Conservation (phyloP, 2,113 vertebrate genomes). For the Clarias magur region DNA sequence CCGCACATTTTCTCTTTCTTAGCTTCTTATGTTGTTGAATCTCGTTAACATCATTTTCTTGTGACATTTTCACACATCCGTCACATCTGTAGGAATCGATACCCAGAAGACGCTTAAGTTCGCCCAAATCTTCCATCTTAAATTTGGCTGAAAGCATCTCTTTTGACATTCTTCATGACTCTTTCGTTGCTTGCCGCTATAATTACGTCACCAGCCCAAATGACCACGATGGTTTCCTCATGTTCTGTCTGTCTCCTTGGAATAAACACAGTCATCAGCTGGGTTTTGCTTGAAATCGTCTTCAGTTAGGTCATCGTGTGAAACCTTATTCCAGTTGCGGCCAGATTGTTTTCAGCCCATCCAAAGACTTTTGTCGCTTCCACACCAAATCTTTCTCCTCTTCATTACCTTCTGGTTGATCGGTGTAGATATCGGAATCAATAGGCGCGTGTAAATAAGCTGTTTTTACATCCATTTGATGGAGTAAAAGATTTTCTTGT, state of each 20-base stretch:
- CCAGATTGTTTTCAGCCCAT: too few species aligned
- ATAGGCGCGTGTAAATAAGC: too few species aligned
- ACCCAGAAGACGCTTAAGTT: constrained; percentile 46
- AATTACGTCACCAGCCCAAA: constrained; percentile 47
- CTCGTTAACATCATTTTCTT: neutral
- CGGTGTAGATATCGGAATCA: too few species aligned
- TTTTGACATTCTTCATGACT: constrained; percentile 19
- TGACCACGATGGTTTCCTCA: neutral
- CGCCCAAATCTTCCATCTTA: constrained; percentile 53
- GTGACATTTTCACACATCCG: neutral
- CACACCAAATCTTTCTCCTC: too few species aligned
- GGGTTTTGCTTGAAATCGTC: too few species aligned
- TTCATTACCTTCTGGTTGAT: too few species aligned
- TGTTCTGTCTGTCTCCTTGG: constrained; percentile 4
- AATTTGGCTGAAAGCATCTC: constrained; percentile 42
- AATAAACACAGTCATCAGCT: neutral
- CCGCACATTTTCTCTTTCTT: too few species aligned
- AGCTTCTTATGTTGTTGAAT: too few species aligned
- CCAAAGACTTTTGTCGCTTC: too few species aligned
- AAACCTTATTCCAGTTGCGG: neutral
- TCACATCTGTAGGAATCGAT: constrained; percentile 53
- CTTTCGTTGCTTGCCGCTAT: constrained; percentile 33
- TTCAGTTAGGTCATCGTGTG: too few species aligned
- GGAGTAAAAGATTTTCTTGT: too few species aligned
- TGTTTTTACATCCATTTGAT: too few species aligned